Conservation (phyloP, 35 echinoderm and acorn worm genomes). For the Stichopus chloronotus region DNA sequence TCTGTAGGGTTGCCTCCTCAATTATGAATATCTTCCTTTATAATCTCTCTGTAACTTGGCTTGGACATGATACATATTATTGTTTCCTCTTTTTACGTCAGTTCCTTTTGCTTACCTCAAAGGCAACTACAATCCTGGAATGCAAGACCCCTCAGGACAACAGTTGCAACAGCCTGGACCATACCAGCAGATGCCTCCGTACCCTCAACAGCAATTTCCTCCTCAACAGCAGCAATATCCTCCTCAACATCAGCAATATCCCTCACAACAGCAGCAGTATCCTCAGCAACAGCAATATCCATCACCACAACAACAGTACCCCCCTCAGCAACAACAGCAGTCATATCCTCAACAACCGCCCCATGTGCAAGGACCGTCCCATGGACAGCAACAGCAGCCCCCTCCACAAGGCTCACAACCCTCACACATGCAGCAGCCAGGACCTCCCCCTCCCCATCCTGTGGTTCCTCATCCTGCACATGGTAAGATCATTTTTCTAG, state of each 20-base stretch:
- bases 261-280: background rate
- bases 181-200: constrained; percentile 4
- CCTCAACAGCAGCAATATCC: background rate
- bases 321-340: constrained; percentile 39
- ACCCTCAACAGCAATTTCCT: constrained; percentile 16
- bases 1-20: no score
- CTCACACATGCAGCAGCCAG: constrained; percentile 53
- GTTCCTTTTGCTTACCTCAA: background rate
- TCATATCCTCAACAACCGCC: constrained; percentile 1
- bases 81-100: no score
- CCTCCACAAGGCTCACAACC: constrained; percentile 28
- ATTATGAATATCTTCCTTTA: no score
- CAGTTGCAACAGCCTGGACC: constrained; percentile 31
- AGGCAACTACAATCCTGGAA: constrained; percentile 35
- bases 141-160: constrained; percentile 30
- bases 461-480: constrained; percentile 38
- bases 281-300: constrained; percentile 15
- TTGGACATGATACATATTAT: no score
- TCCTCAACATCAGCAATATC: background rate
- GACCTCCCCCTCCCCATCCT: constrained; percentile 25
- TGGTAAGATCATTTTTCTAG: constrained; percentile 1
- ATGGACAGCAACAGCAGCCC: constrained; percentile 43
- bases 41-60: no score
- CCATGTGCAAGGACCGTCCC: constrained; percentile 1
- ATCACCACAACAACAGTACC: constrained; percentile 12